phyloP scores from a whole-genome alignment of 2,797 vertebrate species.

The Lophotriccus pileatus region DNA sequence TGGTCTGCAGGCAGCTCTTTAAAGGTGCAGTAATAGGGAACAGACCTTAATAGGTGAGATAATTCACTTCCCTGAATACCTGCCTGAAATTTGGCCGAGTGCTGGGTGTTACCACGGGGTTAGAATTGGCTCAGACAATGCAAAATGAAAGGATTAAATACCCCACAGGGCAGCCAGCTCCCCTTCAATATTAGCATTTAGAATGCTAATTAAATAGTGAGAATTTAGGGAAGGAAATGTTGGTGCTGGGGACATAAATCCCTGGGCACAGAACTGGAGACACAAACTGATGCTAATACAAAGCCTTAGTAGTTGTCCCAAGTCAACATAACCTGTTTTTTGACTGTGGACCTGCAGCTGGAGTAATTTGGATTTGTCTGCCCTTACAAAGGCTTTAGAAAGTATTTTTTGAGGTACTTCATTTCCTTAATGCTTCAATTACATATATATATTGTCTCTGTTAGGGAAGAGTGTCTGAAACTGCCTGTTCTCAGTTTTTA shows the following conservation, averaged over 20 bases:
- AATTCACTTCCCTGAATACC: not conserved
- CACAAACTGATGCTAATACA: not conserved
- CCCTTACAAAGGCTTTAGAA: not conserved
- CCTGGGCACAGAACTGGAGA: not conserved
- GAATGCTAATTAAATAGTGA: not conserved
- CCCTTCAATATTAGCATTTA: not conserved
- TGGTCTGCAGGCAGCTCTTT: not conserved
- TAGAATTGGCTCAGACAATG: not conserved
- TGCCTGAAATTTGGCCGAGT: not conserved
- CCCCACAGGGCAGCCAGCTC: not conserved
- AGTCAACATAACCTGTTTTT: not conserved
- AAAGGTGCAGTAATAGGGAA: accelerated
- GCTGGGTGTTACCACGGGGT: not conserved
- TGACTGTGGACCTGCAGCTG: not conserved
- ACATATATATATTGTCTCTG: not conserved
- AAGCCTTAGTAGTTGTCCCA: not conserved
- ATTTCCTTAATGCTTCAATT: not conserved
- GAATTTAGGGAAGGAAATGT: not conserved
- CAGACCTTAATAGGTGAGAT: not conserved
- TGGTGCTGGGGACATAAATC: not conserved
- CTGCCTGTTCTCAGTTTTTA: not conserved
- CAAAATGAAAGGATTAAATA: not conserved
- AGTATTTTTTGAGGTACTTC: not conserved
- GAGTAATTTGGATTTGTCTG: not conserved
- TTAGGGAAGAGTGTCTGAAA: not conserved